A percentile compares a stretch with the other conserved stretches of the same genome.
Conservation (phyloP, 2,888 invertebrate genomes). For the Neoascia interrupta region DNA sequence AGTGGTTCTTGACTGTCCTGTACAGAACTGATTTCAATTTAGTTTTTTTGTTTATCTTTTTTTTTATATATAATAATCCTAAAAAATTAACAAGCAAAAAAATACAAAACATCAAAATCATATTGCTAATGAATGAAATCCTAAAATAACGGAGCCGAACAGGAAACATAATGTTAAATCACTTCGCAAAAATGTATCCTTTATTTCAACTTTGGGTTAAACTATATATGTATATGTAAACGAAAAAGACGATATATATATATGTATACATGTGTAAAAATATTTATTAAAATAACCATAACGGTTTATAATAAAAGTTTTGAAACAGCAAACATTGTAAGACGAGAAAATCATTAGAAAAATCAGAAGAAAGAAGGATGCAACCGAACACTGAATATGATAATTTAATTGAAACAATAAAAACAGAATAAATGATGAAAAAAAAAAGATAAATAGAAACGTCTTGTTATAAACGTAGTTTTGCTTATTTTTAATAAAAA, state of each 20-base stretch:
- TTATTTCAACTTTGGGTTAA: constrained; percentile 48
- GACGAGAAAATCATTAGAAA: constrained; percentile 45
- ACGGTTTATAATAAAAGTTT: constrained; percentile 66
- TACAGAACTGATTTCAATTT: constrained; percentile 61
- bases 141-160: constrained; percentile 55
- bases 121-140: constrained; percentile 36
- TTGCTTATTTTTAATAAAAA: constrained; percentile 79
- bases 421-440: constrained; percentile 70
- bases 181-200: constrained; percentile 62
- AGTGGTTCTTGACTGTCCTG: constrained; percentile 54
- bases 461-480: constrained; percentile 80
- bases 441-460: constrained; percentile 74
- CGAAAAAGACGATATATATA: constrained; percentile 59
- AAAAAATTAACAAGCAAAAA: constrained; percentile 60
- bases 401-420: constrained; percentile 55
- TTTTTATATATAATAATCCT: constrained; percentile 50
- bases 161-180: constrained; percentile 63
- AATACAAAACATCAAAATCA: constrained; percentile 28
- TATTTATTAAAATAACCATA: constrained; percentile 60
- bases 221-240: constrained; percentile 48
- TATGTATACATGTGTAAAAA: constrained; percentile 49
- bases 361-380: constrained; percentile 43
- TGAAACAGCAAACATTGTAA: constrained; percentile 53
- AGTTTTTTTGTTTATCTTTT: constrained; percentile 8
- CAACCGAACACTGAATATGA: constrained; percentile 50